A percentile compares a stretch with the other conserved stretches of the same genome.
phyloP scores from a whole-genome alignment of 2,797 vertebrate species.

The Setipinna tenuifilis region DNA sequence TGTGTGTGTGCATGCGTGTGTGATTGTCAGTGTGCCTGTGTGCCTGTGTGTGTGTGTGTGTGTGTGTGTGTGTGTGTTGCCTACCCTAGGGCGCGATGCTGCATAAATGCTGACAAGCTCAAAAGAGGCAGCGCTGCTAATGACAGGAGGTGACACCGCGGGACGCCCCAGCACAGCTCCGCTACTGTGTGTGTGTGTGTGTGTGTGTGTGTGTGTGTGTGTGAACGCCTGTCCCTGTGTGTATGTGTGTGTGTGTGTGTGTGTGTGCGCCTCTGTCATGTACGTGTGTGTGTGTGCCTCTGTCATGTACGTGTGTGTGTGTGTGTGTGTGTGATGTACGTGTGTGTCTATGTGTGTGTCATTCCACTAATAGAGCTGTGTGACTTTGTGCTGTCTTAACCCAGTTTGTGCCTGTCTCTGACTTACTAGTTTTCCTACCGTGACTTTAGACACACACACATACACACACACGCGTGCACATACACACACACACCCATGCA shows the following conservation, averaged over 20 bases:
- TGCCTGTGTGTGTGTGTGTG: neutral
- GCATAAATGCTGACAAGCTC: conserved; percentile 15
- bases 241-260: too few species aligned
- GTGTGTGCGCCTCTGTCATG: too few species aligned
- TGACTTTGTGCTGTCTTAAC: conserved; percentile 8
- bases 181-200: too few species aligned
- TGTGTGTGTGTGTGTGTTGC: conserved; percentile 11
- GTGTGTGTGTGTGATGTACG: conserved; percentile 17
- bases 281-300: too few species aligned
- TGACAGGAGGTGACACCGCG: conserved; percentile 14
- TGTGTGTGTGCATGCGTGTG: neutral
- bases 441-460: neutral
- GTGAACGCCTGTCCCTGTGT: too few species aligned
- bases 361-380: neutral
- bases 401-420: neutral
- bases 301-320: too few species aligned
- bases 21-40: neutral
- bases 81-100: neutral
- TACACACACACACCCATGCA: neutral
- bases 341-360: neutral
- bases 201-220: too few species aligned
- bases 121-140: neutral
- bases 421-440: neutral
- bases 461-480: neutral
- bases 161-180: neutral